Percentiles rank a stretch among this genome's conserved stretches.
Conservation (phyloP, 2,888 invertebrate species). For the Drosophila lutescens region DNA sequence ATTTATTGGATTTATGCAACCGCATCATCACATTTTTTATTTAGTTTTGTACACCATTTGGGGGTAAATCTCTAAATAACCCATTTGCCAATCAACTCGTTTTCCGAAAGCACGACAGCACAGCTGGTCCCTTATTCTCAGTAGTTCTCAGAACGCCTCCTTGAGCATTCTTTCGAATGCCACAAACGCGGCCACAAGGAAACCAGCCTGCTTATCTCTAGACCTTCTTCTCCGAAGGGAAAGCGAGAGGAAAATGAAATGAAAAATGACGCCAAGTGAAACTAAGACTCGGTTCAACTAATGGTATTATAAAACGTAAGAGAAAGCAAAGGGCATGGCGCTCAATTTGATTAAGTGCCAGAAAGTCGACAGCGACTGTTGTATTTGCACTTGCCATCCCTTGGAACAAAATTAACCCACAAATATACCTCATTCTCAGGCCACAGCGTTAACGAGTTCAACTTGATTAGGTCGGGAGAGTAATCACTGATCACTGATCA, state of each 20-base stretch:
- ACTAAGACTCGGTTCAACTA: constrained; percentile 50
- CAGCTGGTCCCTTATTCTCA: not conserved
- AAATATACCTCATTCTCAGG: not conserved
- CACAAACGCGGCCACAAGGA: constrained; percentile 44
- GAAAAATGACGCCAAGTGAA: constrained; percentile 57
- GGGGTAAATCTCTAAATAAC: not conserved
- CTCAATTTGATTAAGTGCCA: constrained; percentile 68
- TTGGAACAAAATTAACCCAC: not conserved
- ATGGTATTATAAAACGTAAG: constrained; percentile 55
- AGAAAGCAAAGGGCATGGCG: constrained; percentile 32
- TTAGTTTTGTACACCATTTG: no score
- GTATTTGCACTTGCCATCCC: constrained; percentile 2
- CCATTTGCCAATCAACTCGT: constrained; percentile 30
- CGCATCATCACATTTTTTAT: not conserved
- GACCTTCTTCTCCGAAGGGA: constrained; percentile 30
- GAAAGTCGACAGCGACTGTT: constrained; percentile 30
- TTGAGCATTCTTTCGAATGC: constrained; percentile 7
- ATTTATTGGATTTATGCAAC: not conserved
- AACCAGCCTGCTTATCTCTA: constrained; percentile 36
- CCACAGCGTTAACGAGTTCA: constrained; percentile 3
- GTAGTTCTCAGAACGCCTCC: constrained; percentile 9
- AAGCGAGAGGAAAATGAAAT: constrained; percentile 46
- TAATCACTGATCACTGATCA: no score
- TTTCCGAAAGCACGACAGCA: not conserved
- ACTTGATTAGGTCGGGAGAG: not conserved